Conservation (phyloP, 2,888 invertebrate genomes). For the Oligia fasciuncula region DNA sequence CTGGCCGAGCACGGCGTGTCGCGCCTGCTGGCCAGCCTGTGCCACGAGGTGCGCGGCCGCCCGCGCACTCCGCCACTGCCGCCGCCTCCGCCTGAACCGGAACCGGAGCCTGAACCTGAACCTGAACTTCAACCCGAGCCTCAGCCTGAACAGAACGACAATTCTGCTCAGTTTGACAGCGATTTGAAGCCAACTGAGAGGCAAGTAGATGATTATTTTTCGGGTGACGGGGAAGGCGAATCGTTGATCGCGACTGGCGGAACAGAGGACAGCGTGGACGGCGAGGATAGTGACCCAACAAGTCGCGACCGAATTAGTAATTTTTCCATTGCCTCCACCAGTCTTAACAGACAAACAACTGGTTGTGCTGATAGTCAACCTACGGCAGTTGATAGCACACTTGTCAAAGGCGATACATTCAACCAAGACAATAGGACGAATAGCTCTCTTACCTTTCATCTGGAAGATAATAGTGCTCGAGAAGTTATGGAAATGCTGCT, state of each 20-base stretch:
- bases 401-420: conserved; percentile 45
- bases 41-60: conserved; percentile 65
- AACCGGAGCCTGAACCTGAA: conserved; percentile 74
- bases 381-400: conserved; percentile 26
- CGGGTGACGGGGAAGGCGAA: conserved; percentile 56
- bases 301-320: conserved; percentile 28
- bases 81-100: conserved; percentile 69
- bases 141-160: conserved; percentile 60
- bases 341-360: conserved; percentile 32
- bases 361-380: conserved; percentile 33
- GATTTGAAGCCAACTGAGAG: conserved; percentile 69
- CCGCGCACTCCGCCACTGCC: conserved; percentile 67
- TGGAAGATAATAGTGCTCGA: conserved; percentile 72
- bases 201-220: conserved; percentile 19
- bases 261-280: conserved; percentile 53
- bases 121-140: conserved; percentile 48
- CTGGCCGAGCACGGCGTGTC: conserved; percentile 32
- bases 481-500: conserved; percentile 74
- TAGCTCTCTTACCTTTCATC: conserved; percentile 43
- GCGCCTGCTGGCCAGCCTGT: conserved; percentile 63
- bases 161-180: conserved; percentile 67
- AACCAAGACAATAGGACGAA: conserved; percentile 26
- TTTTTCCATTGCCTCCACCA: conserved; percentile 31
- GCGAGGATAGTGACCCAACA: conserved; percentile 51
- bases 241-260: conserved; percentile 50